Base-by-base conservation (phyloP, 2,797 vertebrate genomes). In the Neosilurus hyrtlii region DNA sequence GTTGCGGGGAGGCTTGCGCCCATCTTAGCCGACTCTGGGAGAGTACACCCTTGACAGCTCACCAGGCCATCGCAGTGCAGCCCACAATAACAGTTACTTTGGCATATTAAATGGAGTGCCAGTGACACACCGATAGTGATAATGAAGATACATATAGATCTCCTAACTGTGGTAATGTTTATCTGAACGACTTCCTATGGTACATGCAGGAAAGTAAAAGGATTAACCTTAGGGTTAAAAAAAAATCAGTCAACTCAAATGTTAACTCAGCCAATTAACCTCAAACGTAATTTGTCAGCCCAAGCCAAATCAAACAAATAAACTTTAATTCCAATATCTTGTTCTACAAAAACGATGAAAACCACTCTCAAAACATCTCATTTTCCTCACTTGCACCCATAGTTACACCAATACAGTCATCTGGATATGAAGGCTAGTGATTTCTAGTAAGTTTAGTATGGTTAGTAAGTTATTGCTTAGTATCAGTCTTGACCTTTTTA, bases 241-340 rank as follows among this genome's bases (percentile, higher is more conserved):
- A 49, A 35, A 22, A 16, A 20, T 68, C 2, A 6, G 26, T 68
- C 8, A 15, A 22, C 49, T 10, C 43, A 77, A 59, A 51, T 51
- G 24, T 61, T 12, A 63, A 37, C 18, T 43, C 26, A 66, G 51
- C 30, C 30, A 59, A 9, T 43, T 20, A 56, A 49, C 15, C 35
- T 43, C 22, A 49, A 82, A 75, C 0, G 26, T 62, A 81, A 75
- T 24, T 52, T 75, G 24, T 22, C 26, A 73, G 43, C 18, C 20
- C 59, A 62, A 37, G 16, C 8, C 11, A 26, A 59, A 37, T n/a
- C 30, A 61, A 76, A 37, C 30, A 59, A 37, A 51, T 9, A 26
- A 52, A 26, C 9, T 20, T 56, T 35, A 6, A 72, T 72, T 72
- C 24, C 49, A 74, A 52, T 79, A 24, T 83, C 66, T 83, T 62